Base-by-base conservation (phyloP, 2,113 vertebrate species). In the Chauna torquata region DNA sequence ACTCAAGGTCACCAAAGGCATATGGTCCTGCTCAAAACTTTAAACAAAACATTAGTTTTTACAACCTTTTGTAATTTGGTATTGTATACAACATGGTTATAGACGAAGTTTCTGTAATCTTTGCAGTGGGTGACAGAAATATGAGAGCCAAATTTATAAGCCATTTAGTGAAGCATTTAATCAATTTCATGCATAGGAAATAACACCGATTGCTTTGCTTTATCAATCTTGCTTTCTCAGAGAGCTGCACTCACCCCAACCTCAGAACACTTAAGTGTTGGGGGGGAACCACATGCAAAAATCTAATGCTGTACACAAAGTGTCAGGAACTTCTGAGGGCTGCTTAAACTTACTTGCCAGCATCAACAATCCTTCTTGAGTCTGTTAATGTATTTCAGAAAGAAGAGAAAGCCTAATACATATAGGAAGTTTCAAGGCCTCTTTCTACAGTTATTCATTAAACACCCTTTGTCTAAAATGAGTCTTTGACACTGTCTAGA, bases 1-100 rank as follows among this genome's bases (percentile, higher is more conserved):
- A 98, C 98, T 98, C 98, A 98, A 98, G 98, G 98, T 98, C 98
- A 98, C 97, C 9, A 49, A 96, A 98, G 97, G 98, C 98, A 98
- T 98, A 98, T 98, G 98, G 98, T 98, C 98, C 97, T 98, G 98
- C 97, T 98, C 98, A 98, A 98, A 98, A 98, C 97, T 98, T 98
- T 98, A 98, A 98, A 98, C 98, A 98, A 98, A 98, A 98, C 98
- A 98, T 98, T 98, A 98, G 98, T 98, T 98, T 98, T 98, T 98
- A 98, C 98, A 98, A 98, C 98, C 98, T 98, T 98, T 98, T 98
- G 98, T 98, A 98, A 98, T 98, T 98, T 97, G 98, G 98, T 98
- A 98, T 98, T 98, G 98, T 98, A 98, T 97, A 98, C 98, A 98
- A 98, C 98, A 98, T 96, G 97, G 97, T 93, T 97, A 96, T 98